A percentile compares a stretch with the other conserved stretches of the same genome.
Conservation (phyloP, 2,797 vertebrate species). For the Enteromius thamalakanensis region DNA sequence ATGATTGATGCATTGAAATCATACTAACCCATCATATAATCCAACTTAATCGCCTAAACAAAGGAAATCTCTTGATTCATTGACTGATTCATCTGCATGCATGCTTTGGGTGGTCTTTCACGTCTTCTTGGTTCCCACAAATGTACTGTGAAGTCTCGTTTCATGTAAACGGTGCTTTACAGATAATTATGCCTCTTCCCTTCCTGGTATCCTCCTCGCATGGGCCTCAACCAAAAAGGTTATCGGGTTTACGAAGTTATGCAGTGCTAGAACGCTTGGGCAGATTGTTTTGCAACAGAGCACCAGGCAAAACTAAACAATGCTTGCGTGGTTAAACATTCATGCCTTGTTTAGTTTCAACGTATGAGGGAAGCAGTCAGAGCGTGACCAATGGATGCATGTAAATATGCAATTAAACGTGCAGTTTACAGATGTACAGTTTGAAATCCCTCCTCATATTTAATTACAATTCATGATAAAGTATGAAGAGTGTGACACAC, state of each 20-base stretch:
- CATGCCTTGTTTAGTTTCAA: constrained; percentile 6
- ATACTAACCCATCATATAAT: constrained; percentile 48
- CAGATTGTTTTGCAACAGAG: background rate
- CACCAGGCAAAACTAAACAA: background rate
- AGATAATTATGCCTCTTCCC: background rate
- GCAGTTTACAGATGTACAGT: background rate
- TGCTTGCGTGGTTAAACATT: background rate
- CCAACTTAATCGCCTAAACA: background rate
- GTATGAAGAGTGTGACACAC: background rate
- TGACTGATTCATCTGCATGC: constrained; percentile 20
- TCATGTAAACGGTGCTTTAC: background rate
- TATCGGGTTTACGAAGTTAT: background rate
- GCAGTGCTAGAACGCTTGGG: background rate
- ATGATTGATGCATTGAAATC: constrained; percentile 27
- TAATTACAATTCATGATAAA: background rate
- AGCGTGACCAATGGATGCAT: background rate
- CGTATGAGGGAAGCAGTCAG: background rate
- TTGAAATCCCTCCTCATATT: background rate
- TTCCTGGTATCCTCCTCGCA: background rate
- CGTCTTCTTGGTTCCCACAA: background rate
- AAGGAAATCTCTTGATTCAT: constrained; percentile 11
- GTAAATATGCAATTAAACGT: background rate
- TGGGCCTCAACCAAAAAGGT: background rate
- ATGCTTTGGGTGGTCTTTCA: constrained; percentile 24
- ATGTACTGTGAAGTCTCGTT: background rate